A percentile compares a stretch with the other conserved stretches of the same genome.
Conservation (phyloP, 2,888 invertebrate genomes). For the Heliconius cydno region DNA sequence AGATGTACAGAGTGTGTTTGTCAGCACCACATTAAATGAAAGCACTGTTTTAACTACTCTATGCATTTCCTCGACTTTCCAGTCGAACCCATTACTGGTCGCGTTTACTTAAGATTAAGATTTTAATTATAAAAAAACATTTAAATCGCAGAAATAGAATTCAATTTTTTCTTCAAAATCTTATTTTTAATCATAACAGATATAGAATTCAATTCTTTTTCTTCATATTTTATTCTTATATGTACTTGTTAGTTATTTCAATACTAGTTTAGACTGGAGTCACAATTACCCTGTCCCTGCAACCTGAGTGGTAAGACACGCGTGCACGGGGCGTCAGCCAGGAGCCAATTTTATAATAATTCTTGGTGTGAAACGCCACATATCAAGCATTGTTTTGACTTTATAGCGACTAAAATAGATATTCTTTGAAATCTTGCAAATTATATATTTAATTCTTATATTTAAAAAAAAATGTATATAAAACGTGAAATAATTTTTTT, state of each 20-base stretch:
- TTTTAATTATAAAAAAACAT: background rate
- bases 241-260: no score
- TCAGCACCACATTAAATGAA: no score
- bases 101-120: background rate
- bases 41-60: no score
- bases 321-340: constrained; percentile 4
- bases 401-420: background rate
- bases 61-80: no score
- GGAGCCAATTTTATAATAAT: constrained; percentile 17
- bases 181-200: no score
- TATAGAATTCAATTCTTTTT: no score
- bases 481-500: background rate
- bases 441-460: background rate
- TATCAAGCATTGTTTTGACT: background rate
- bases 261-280: background rate
- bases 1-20: no score
- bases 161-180: no score
- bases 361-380: background rate
- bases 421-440: background rate
- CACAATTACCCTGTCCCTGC: constrained; percentile 25
- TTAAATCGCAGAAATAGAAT: no score
- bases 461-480: background rate
- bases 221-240: no score
- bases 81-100: no score
- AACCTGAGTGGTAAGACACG: constrained; percentile 16